Evolutionary conservation across 2,113 vertebrate genomes (phyloP).

Genomic region (Nothoprocta perdicaria): DNA sequence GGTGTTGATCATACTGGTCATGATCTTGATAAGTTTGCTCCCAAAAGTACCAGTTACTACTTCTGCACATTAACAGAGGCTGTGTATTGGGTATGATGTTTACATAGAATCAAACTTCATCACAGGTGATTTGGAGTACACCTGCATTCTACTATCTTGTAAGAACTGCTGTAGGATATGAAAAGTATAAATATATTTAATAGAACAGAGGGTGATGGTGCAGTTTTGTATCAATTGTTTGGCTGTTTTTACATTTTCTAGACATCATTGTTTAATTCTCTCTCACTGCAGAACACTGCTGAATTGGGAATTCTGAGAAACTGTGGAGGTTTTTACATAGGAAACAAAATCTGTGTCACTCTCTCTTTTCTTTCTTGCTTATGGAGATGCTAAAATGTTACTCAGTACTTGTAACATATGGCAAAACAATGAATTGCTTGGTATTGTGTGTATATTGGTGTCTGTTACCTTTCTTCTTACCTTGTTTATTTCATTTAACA

Average conservation of each 20-base stretch:
- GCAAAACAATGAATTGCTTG: conserved; percentile 26
- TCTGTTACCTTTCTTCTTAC: background rate
- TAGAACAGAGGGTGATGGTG: background rate
- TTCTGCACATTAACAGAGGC: background rate
- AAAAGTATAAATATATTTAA: background rate
- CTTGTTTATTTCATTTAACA: background rate
- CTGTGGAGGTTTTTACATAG: background rate
- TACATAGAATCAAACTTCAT: background rate
- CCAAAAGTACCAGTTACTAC: background rate
- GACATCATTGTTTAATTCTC: background rate
- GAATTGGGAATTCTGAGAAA: background rate
- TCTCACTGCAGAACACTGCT: background rate
- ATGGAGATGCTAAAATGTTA: conserved; percentile 36
- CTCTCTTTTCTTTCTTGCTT: background rate
- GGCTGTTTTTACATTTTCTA: background rate
- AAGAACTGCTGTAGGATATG: background rate
- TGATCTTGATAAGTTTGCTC: background rate
- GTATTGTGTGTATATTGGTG: background rate
- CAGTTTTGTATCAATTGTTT: background rate
- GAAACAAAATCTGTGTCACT: background rate
- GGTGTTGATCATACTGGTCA: background rate
- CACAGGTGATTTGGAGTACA: background rate
- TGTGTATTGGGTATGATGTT: background rate
- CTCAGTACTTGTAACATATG: background rate
- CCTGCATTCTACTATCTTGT: no score